phyloP scores from a whole-genome alignment of 2,113 vertebrate genomes.

The Stigmatopora argus region DNA sequence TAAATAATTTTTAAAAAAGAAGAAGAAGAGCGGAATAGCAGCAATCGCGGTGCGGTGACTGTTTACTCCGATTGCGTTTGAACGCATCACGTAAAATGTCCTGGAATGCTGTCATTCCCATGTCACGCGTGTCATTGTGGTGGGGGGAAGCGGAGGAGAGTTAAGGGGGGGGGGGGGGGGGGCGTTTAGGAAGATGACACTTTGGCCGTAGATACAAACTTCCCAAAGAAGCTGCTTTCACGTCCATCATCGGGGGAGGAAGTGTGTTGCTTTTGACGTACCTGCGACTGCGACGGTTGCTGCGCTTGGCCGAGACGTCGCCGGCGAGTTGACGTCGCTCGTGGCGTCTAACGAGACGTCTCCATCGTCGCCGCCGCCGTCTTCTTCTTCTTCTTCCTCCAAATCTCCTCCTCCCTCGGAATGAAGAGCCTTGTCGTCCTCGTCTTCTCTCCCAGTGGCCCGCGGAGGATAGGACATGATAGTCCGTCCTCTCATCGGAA shows the following conservation, averaged over 20 bases:
- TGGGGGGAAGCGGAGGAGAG: too few species aligned
- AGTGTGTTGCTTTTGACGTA: conserved; percentile 31
- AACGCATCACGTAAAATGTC: neutral
- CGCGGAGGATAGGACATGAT: conserved; percentile 88
- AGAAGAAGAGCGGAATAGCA: neutral
- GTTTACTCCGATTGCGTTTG: neutral
- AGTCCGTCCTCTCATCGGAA: conserved; percentile 73
- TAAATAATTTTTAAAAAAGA: conserved; percentile 4
- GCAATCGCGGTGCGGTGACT: too few species aligned
- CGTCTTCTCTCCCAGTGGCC: conserved; percentile 84
- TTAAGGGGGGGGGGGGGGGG: neutral
- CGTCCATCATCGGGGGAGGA: neutral
- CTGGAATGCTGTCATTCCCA: neutral
- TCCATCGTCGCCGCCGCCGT: conserved; percentile 76
- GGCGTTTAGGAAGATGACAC: neutral
- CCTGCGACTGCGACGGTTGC: conserved; percentile 73
- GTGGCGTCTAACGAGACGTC: conserved; percentile 77
- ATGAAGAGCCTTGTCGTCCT: conserved; percentile 85
- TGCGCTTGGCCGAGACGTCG: conserved; percentile 73
- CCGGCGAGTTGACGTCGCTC: conserved; percentile 80
- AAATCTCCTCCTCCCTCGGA: conserved; percentile 87
- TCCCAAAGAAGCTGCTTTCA: neutral
- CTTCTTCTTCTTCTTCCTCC: conserved; percentile 83
- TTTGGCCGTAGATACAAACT: conserved; percentile 4
- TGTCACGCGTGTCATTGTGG: neutral